These are phyloP conservation scores for Acrobasis consociella DNA, from an alignment of 2,888 invertebrate species.

Conservation along the genomic window DNA sequence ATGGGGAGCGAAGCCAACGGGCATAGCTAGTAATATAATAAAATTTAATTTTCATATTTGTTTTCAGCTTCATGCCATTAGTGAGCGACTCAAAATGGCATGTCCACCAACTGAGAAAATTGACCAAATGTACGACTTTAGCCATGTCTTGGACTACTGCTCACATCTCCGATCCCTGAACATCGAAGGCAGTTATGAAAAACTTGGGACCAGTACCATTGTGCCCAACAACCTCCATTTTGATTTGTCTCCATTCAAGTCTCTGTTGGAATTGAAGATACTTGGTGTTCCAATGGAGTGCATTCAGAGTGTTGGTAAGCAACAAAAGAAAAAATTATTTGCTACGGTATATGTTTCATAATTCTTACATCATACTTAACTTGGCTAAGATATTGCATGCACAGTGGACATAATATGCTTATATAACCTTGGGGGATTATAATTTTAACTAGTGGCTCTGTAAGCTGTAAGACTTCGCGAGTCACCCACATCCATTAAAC, in stretches of 20 bases:
- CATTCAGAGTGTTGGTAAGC: constrained; percentile 84
- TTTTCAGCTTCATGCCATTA: constrained; percentile 92
- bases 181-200: constrained; percentile 86
- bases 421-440: too few relatives aligned
- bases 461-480: too few relatives aligned
- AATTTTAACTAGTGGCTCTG: too few relatives aligned
- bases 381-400: too few relatives aligned
- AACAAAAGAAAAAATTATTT: too few relatives aligned
- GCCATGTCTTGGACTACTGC: constrained; percentile 95
- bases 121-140: constrained; percentile 93
- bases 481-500: too few relatives aligned
- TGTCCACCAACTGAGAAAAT: constrained; percentile 90
- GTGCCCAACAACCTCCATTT: constrained; percentile 90
- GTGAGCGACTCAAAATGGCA: constrained; percentile 92
- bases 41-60: too few relatives aligned
- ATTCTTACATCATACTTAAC: too few relatives aligned
- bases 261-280: constrained; percentile 87
- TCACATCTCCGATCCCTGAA: constrained; percentile 87
- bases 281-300: constrained; percentile 86
- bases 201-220: constrained; percentile 92
- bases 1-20: too few relatives aligned
- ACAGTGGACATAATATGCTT: too few relatives aligned
- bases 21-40: too few relatives aligned
- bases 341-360: too few relatives aligned
- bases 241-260: constrained; percentile 93